Evolutionary conservation across 1,140 invertebrate species (phyloP).

Genomic region (Magallana gigas): DNA sequence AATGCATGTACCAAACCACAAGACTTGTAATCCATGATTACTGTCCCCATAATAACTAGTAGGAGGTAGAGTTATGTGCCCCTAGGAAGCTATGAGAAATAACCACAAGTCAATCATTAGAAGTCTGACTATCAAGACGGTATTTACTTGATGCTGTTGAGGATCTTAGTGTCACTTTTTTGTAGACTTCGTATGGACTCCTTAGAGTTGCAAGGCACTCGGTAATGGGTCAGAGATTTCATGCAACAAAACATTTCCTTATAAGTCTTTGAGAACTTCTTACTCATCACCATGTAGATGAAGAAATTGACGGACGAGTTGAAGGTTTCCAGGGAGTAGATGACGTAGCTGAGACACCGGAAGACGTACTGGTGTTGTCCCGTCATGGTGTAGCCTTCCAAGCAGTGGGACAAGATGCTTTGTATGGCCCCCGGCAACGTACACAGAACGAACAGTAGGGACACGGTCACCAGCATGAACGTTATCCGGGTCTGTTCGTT

Average conservation of each 20-base stretch:
- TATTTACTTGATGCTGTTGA: neutral
- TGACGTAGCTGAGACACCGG: constrained; percentile 64
- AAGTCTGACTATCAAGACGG: no score
- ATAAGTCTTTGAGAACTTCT: constrained; percentile 68
- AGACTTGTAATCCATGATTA: no score
- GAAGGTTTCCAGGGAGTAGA: constrained; percentile 70
- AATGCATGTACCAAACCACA: no score
- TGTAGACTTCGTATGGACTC: neutral
- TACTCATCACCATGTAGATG: constrained; percentile 74
- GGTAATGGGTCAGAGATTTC: neutral
- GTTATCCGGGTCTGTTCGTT: constrained; percentile 71
- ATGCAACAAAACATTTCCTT: constrained; percentile 71
- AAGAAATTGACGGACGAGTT: constrained; percentile 75
- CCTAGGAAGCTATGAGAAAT: no score
- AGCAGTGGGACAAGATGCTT: constrained; percentile 57
- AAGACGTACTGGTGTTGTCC: constrained; percentile 65
- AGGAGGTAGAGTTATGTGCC: no score
- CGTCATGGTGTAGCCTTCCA: constrained; percentile 62
- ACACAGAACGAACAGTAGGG: constrained; percentile 70
- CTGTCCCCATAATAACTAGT: no score
- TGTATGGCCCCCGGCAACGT: constrained; percentile 73
- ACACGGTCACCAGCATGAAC: constrained; percentile 71
- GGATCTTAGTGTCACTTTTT: neutral
- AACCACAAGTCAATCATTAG: no score
- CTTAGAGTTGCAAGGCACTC: constrained; percentile 3